Percentiles rank a stretch among this genome's conserved stretches.
Conservation (phyloP, 2,797 vertebrate genomes). For the Meda fulgida region DNA sequence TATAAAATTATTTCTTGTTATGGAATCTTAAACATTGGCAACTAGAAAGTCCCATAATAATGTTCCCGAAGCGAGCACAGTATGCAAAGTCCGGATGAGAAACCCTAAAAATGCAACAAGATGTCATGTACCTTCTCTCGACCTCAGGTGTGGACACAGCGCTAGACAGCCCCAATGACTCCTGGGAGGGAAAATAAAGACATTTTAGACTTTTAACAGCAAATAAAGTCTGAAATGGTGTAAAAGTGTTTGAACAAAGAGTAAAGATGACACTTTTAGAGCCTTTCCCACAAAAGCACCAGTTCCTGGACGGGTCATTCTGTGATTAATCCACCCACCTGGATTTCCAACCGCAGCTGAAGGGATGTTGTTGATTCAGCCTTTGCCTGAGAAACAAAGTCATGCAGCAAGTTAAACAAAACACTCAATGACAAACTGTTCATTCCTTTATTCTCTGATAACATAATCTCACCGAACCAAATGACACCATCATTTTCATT, state of each 20-base stretch:
- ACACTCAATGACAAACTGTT: slow-evolving; percentile 44
- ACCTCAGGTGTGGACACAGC: slow-evolving; percentile 87
- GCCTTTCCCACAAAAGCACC: neutral
- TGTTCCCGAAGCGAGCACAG: neutral
- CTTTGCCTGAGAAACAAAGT: slow-evolving; percentile 84
- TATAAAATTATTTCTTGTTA: neutral
- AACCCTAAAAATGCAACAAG: neutral
- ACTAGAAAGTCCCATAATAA: neutral
- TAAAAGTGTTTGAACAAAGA: neutral
- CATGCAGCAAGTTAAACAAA: slow-evolving; percentile 61
- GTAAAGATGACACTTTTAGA: slow-evolving; percentile 2
- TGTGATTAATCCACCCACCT: slow-evolving; percentile 80
- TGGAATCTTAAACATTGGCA: neutral
- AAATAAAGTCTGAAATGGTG: neutral
- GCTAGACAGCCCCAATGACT: slow-evolving; percentile 89
- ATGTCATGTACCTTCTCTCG: slow-evolving; percentile 86
- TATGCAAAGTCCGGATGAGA: neutral
- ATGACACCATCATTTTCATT: neutral
- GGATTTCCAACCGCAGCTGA: slow-evolving; percentile 92
- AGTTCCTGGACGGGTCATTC: neutral
- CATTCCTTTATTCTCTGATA: slow-evolving; percentile 11
- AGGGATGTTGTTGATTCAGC: slow-evolving; percentile 85
- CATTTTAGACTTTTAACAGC: neutral
- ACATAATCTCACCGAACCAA: neutral
- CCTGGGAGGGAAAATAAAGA: slow-evolving; percentile 73